Evolutionary conservation across 2,797 vertebrate genomes (phyloP).

Genomic region (Lacerta agilis): DNA sequence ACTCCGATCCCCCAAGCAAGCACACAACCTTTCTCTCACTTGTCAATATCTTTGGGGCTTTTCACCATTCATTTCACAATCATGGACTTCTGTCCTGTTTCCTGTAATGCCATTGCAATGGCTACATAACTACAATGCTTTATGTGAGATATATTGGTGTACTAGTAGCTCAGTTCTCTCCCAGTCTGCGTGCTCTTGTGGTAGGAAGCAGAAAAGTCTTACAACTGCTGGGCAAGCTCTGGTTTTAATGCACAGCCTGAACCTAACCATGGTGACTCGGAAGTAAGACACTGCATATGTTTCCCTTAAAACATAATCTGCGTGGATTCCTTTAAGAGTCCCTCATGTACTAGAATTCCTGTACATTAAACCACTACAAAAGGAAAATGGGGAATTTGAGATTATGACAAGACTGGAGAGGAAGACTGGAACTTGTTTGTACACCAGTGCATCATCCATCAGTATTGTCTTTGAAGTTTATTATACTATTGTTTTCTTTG

Average conservation of each 20-base stretch:
- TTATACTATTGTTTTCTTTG: slow-evolving; percentile 34
- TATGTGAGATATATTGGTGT: not conserved
- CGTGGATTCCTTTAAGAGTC: slow-evolving; percentile 26
- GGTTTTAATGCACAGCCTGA: not conserved
- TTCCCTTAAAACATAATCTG: slow-evolving; percentile 35
- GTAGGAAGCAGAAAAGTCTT: not conserved
- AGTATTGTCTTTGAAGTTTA: slow-evolving; percentile 43
- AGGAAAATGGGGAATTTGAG: slow-evolving; percentile 28
- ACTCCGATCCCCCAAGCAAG: not conserved
- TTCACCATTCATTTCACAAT: not conserved
- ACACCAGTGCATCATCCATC: slow-evolving; percentile 9
- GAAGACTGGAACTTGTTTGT: slow-evolving; percentile 41
- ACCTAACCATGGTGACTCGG: not conserved
- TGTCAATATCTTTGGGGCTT: not conserved
- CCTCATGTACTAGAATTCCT: slow-evolving; percentile 11
- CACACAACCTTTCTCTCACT: not conserved
- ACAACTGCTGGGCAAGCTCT: not conserved
- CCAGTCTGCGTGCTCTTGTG: not conserved
- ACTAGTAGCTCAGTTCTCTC: not conserved
- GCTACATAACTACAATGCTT: not conserved
- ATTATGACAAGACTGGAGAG: slow-evolving; percentile 14
- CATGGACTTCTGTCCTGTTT: not conserved
- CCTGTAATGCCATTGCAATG: not conserved
- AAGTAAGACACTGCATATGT: slow-evolving; percentile 26
- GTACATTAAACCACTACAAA: slow-evolving; percentile 42